A percentile compares a stretch with the other conserved stretches of the same genome.
Evolutionary conservation across 2,797 vertebrate species (phyloP).

Genomic region (Cyprinella venusta): DNA sequence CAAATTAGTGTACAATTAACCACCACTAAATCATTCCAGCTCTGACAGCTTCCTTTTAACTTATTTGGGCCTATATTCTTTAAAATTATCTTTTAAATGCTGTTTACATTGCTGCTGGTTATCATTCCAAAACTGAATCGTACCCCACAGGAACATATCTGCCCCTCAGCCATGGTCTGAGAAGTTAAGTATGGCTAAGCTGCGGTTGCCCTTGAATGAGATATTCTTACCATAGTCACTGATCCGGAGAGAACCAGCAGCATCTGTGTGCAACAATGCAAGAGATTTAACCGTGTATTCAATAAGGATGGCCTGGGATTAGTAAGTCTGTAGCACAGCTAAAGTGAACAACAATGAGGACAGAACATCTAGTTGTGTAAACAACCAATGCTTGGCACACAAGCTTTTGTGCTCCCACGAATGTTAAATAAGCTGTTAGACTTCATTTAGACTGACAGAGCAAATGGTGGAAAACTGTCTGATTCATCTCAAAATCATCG

Average conservation of each 20-base stretch:
- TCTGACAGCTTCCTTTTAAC: not conserved
- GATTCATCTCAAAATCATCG: slow-evolving; percentile 23
- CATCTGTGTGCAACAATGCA: slow-evolving; percentile 43
- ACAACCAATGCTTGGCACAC: slow-evolving; percentile 42
- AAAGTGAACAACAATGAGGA: slow-evolving; percentile 50
- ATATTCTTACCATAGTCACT: slow-evolving; percentile 39
- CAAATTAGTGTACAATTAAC: not conserved
- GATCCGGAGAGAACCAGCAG: slow-evolving; percentile 46
- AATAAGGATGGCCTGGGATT: slow-evolving; percentile 51
- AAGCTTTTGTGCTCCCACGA: slow-evolving; percentile 25
- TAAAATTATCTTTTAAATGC: slow-evolving; percentile 4
- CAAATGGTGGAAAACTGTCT: not conserved
- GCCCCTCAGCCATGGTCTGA: slow-evolving; percentile 35
- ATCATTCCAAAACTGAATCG: not conserved
- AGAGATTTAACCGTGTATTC: slow-evolving; percentile 49
- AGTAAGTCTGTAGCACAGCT: slow-evolving; percentile 40
- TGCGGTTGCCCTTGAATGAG: slow-evolving; percentile 46
- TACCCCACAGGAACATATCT: slow-evolving; percentile 28
- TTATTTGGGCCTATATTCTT: not conserved
- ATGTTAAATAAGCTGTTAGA: slow-evolving; percentile 41
- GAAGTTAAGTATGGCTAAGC: slow-evolving; percentile 39
- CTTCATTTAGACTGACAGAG: slow-evolving; percentile 37
- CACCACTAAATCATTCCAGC: not conserved
- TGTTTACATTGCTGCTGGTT: not conserved
- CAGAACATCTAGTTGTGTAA: slow-evolving; percentile 52